Percentiles rank a stretch among this genome's conserved stretches.
Evolutionary conservation across 2,113 vertebrate species (phyloP).

Genomic region (Seriola rivoliana): DNA sequence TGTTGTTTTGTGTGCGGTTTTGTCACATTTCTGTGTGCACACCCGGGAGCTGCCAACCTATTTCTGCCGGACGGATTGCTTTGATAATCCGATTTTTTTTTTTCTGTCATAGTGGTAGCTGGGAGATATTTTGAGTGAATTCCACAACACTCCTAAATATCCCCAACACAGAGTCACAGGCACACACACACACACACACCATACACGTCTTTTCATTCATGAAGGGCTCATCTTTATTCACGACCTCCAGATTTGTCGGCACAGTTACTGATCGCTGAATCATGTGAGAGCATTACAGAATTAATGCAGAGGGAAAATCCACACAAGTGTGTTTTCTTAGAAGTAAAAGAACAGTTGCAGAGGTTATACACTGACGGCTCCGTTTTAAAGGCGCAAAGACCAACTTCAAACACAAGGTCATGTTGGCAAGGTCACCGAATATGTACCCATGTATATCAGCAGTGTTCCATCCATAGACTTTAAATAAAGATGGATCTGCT

Average conservation of each 20-base stretch:
- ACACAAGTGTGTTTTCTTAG: not conserved
- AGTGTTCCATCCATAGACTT: no score
- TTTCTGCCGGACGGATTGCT: constrained; percentile 19
- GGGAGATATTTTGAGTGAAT: constrained; percentile 38
- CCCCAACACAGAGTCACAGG: not conserved
- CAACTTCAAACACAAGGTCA: not conserved
- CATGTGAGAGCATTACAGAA: not conserved
- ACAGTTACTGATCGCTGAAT: constrained; percentile 26
- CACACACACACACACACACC: constrained; percentile 7
- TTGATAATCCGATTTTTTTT: constrained; percentile 28
- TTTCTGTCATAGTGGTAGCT: constrained; percentile 11
- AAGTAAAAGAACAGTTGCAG: not conserved
- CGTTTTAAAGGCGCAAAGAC: not conserved
- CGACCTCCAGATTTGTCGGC: constrained; percentile 12
- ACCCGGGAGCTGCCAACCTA: constrained; percentile 12
- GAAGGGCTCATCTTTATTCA: constrained; percentile 44
- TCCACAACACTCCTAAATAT: constrained; percentile 16
- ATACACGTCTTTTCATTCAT: constrained; percentile 25
- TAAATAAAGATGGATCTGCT: no score
- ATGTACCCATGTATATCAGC: not conserved
- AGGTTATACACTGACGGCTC: not conserved
- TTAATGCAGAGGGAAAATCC: constrained; percentile 14
- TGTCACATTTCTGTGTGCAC: constrained; percentile 25
- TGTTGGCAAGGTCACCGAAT: not conserved
- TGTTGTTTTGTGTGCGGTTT: constrained; percentile 37